A percentile compares a stretch with the other conserved stretches of the same genome.
Evolutionary conservation across 37 sponge, comb jelly and placozoan genomes (phyloP).

Genomic region (Cliona cf. orientalis): DNA sequence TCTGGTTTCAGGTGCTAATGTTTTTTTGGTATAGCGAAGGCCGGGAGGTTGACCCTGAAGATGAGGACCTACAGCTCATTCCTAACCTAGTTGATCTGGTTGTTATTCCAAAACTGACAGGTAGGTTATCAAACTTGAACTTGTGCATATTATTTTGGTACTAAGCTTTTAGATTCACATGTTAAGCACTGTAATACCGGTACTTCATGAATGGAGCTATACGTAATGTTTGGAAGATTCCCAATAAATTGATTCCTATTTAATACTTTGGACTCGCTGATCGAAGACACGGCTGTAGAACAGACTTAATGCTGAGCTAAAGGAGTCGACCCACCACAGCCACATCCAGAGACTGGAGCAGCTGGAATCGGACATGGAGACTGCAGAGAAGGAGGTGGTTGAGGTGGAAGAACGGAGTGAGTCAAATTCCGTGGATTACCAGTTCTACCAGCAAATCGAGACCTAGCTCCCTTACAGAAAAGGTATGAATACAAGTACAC

Average conservation of each 20-base stretch:
- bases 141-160: too few species aligned
- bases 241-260: neutral
- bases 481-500: too few species aligned
- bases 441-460: too few species aligned
- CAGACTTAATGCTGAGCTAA: too few species aligned
- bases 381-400: too few species aligned
- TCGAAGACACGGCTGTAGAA: conserved; percentile 22
- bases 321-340: conserved; percentile 61
- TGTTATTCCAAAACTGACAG: conserved; percentile 65
- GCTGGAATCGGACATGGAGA: conserved; percentile 10
- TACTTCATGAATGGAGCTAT: too few species aligned
- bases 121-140: conserved; percentile 38
- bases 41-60: conserved; percentile 21
- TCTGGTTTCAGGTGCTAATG: conserved; percentile 72
- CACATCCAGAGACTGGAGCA: conserved; percentile 19
- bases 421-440: too few species aligned
- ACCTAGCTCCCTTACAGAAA: too few species aligned
- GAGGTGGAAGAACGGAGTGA: too few species aligned
- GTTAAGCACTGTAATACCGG: too few species aligned
- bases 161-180: too few species aligned
- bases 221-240: neutral
- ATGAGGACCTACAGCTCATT: conserved; percentile 69
- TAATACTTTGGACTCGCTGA: conserved; percentile 23
- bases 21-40: conserved; percentile 65
- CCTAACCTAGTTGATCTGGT: conserved; percentile 68